Percentiles rank a stretch among this genome's conserved stretches.
Evolutionary conservation across 2,113 vertebrate genomes (phyloP).

Genomic region (Balaeniceps rex): DNA sequence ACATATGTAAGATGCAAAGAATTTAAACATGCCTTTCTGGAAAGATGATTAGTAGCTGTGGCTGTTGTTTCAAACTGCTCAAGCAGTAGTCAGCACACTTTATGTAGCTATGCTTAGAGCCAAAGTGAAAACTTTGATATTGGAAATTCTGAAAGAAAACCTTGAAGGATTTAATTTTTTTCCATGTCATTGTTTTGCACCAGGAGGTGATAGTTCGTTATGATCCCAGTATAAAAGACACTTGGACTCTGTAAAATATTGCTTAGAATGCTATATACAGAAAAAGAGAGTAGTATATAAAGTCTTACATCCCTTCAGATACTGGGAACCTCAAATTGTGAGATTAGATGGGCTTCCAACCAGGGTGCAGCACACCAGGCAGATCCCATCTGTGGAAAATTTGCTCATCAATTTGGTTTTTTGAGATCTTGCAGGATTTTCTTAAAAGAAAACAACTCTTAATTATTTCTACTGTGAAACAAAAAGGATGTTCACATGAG

Average conservation of each 20-base stretch:
- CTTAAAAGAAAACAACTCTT: background rate
- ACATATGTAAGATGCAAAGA: background rate
- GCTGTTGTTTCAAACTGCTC: background rate
- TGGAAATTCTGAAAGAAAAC: background rate
- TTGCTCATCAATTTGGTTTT: accelerated
- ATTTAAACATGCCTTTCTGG: background rate
- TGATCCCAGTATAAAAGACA: background rate
- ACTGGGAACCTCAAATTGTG: background rate
- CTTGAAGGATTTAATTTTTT: background rate
- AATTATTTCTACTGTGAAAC: background rate
- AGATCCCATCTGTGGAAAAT: background rate
- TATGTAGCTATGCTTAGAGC: background rate
- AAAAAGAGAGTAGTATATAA: background rate
- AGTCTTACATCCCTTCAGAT: background rate
- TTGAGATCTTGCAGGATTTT: background rate
- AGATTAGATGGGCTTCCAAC: background rate
- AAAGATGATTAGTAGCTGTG: background rate
- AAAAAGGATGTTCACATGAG: background rate
- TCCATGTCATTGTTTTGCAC: background rate
- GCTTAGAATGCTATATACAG: background rate
- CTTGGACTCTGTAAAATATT: background rate
- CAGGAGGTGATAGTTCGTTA: background rate
- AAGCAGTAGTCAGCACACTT: background rate
- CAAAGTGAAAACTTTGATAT: background rate
- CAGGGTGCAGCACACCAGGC: background rate